Conservation (phyloP, 1,140 invertebrate genomes). For the Trachymyrmex cornetzi region DNA sequence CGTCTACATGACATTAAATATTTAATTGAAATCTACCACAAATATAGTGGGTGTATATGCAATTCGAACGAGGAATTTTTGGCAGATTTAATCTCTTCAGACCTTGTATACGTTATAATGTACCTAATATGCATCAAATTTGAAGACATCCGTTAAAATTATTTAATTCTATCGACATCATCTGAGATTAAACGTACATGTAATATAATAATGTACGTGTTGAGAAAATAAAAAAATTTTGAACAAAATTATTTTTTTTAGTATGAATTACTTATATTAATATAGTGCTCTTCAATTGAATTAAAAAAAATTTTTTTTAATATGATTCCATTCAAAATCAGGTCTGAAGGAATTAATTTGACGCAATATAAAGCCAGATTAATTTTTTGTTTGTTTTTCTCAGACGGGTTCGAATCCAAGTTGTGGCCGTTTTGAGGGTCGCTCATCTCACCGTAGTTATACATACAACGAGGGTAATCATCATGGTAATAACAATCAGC, state of each 20-base stretch:
- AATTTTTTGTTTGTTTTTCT: not conserved
- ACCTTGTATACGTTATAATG: too few species aligned
- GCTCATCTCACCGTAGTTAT: constrained; percentile 76
- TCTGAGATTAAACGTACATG: too few species aligned
- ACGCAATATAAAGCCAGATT: not conserved
- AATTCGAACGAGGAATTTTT: not conserved
- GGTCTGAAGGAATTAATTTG: not conserved
- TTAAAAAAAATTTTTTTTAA: too few species aligned
- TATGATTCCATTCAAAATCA: too few species aligned
- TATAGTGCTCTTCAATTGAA: too few species aligned
- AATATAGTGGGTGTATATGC: not conserved
- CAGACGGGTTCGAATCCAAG: constrained; percentile 57
- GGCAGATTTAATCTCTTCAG: not conserved
- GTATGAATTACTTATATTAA: too few species aligned
- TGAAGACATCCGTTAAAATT: too few species aligned
- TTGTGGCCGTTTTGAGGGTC: constrained; percentile 72
- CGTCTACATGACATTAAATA: not conserved
- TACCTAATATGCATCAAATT: too few species aligned
- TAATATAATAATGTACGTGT: too few species aligned
- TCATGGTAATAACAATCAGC: constrained; percentile 54
- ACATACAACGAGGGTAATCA: constrained; percentile 78
- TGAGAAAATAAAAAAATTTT: too few species aligned
- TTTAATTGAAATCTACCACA: constrained; percentile 3
- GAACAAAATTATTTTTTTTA: too few species aligned
- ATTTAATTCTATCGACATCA: too few species aligned